Conservation (phyloP, 2,113 vertebrate genomes). For the Saccopteryx leptura region DNA sequence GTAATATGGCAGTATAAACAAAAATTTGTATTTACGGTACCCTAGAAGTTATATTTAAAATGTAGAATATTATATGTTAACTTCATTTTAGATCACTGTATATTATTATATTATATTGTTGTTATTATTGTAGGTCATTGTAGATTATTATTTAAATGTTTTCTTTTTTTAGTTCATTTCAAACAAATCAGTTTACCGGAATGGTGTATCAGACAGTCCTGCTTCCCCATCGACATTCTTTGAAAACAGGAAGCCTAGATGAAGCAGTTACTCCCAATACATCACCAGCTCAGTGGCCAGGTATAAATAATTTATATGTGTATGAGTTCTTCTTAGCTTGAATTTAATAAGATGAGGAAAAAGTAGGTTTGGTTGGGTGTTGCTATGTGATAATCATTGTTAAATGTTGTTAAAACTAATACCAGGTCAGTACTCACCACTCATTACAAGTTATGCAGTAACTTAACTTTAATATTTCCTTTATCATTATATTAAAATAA, state of each 20-base stretch:
- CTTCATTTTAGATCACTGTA: conserved; percentile 30
- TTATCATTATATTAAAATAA: conserved; percentile 48
- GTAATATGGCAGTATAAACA: neutral
- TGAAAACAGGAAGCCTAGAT: conserved; percentile 92
- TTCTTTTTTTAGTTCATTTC: conserved; percentile 89
- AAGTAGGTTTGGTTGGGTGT: conserved; percentile 51
- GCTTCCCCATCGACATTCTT: conserved; percentile 91
- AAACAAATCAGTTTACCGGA: conserved; percentile 97
- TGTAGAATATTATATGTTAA: conserved; percentile 56
- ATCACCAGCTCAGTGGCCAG: conserved; percentile 97
- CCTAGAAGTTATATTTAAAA: conserved; percentile 42
- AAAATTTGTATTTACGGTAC: conserved; percentile 35
- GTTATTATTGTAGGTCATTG: neutral
- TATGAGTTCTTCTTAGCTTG: conserved; percentile 15
- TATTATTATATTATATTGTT: conserved; percentile 4
- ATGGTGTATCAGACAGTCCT: conserved; percentile 96
- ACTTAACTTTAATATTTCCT: conserved; percentile 30
- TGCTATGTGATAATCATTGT: conserved; percentile 37
- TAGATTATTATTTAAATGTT: conserved; percentile 62
- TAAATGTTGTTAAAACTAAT: conserved; percentile 54
- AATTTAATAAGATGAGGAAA: conserved; percentile 38
- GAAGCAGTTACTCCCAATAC: conserved; percentile 95
- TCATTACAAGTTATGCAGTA: conserved; percentile 21
- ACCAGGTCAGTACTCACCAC: neutral
- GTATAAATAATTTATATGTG: conserved; percentile 87